Base-by-base conservation (phyloP, 2,888 invertebrate species). In the Andricus curvator region DNA sequence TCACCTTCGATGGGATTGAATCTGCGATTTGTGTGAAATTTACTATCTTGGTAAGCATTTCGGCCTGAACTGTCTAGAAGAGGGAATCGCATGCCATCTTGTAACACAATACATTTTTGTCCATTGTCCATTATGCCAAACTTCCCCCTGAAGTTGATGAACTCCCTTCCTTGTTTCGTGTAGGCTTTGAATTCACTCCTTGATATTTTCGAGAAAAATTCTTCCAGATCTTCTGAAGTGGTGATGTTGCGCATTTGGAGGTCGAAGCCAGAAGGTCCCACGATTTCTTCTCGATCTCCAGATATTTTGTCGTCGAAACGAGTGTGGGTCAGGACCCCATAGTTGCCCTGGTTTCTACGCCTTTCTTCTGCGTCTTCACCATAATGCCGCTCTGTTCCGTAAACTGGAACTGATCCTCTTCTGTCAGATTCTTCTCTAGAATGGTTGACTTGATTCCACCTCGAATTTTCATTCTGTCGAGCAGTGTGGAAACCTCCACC, bases 31-130 rank as follows among this genome's bases (percentile, higher is more conserved):
- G 33, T 48, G 8, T 44, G 74, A 37, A 29, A 33, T 11, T n/a
- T 56, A 13, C 33, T 33, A 56, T 74, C 74, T 5, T 29, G 29
- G 2, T 56, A 56, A 56, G 56, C n/a, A 33, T 29, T 56, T 5
- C 51, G n/a, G 11, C 74, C 74, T n/a, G 83, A 84, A n/a, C 81
- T 80, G 81, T 91, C 87, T 29, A 88, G 87, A 44, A 92, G 83
- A 8, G 90, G 89, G 8, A 90, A 89, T 81, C 81, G 86, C 8
- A 88, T 84, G 0, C 90, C 90, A 25, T 91, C 89, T 33, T 87
- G 85, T 68, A 92, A 90, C 48, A 91, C 89, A 8, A 92, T 85
- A 78, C 88, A 90, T 13, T 90, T 88, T 33, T 81, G 88, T 1
- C 85, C 85, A 33, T 90, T 89, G 0, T 80, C 83, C 0, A 88